Evolutionary conservation across 2,797 vertebrate species (phyloP).

Genomic region (Muraenolepis orangiensis): DNA sequence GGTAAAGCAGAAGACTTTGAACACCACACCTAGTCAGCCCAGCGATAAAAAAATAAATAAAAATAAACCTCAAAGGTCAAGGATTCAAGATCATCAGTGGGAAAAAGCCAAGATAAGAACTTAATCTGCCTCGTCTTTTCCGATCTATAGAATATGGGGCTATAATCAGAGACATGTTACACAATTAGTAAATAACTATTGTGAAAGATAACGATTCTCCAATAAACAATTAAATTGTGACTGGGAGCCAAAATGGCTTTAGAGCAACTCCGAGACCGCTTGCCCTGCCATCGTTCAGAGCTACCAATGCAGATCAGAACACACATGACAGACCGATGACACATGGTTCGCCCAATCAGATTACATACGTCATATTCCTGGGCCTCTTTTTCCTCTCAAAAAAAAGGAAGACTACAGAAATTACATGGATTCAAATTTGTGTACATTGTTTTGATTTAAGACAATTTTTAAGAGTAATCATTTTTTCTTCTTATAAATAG

Average conservation of each 20-base stretch:
- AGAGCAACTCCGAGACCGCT: neutral
- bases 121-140: neutral
- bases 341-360: constrained; percentile 9
- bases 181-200: constrained; percentile 3
- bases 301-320: neutral
- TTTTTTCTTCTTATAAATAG: constrained; percentile 23
- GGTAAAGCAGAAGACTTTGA: constrained; percentile 60
- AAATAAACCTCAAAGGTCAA: constrained; percentile 43
- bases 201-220: neutral
- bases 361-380: constrained; percentile 15
- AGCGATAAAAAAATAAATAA: constrained; percentile 40
- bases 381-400: constrained; percentile 1
- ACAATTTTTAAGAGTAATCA: constrained; percentile 5
- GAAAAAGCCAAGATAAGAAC: constrained; percentile 7
- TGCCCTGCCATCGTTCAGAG: neutral
- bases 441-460: constrained; percentile 16
- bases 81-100: constrained; percentile 29
- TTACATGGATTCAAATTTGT: neutral
- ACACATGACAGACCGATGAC: neutral
- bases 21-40: constrained; percentile 39
- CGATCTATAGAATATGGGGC: neutral
- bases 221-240: neutral
- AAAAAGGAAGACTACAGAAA: neutral
- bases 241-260: neutral
- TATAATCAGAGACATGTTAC: neutral